These are phyloP conservation scores for Acleris sparsana DNA, from an alignment of 2,888 invertebrate genomes.

Conservation along the genomic window DNA sequence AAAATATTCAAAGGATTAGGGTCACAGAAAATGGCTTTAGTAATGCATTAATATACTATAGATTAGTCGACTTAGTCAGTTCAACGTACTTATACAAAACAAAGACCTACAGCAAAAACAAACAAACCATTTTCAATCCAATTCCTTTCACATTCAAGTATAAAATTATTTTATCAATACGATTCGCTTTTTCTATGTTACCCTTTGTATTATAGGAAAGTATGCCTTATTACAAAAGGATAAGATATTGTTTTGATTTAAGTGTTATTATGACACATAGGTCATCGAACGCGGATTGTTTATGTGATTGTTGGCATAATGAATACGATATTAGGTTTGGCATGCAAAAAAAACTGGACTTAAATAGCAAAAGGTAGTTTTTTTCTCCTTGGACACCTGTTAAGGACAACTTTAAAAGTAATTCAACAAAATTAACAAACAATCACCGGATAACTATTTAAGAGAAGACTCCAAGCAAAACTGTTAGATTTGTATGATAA, in stretches of 20 bases:
- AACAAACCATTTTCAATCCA: background rate
- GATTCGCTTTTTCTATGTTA: conserved; percentile 19
- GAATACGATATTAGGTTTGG: conserved; percentile 12
- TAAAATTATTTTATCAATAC: conserved; percentile 9
- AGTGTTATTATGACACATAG: conserved; percentile 18
- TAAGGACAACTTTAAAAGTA: conserved; percentile 1
- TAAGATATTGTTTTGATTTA: conserved; percentile 1
- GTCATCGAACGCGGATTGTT: conserved; percentile 34
- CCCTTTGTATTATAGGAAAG: conserved; percentile 1
- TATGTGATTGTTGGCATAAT: conserved; percentile 15
- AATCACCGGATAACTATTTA: too few species aligned
- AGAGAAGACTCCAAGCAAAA: too few species aligned
- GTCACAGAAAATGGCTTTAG: background rate
- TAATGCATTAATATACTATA: background rate
- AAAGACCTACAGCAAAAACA: conserved; percentile 7
- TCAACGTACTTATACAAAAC: conserved; percentile 30
- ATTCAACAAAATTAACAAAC: too few species aligned
- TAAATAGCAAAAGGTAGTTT: conserved; percentile 8
- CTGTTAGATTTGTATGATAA: too few species aligned
- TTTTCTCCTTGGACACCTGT: conserved; percentile 11
- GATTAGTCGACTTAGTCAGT: conserved; percentile 26
- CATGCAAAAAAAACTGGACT: conserved; percentile 33
- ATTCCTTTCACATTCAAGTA: conserved; percentile 9
- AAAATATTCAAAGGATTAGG: background rate
- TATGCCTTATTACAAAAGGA: conserved; percentile 5